Evolutionary conservation across 2,888 invertebrate species (phyloP).

Genomic region (Caenorhabditis sp.): DNA sequence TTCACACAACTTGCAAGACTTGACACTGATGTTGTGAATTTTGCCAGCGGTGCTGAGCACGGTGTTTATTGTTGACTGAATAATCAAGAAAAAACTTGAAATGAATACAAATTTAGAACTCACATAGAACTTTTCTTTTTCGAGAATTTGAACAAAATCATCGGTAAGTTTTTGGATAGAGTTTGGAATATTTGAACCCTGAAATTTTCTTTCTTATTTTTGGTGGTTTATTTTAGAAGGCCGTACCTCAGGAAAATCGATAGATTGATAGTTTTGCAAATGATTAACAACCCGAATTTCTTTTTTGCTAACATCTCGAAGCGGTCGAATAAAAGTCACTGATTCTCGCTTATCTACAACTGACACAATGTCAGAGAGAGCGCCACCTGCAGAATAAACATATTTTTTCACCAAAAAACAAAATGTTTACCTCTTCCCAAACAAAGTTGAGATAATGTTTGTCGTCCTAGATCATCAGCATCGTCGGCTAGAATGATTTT

Average conservation of each 20-base stretch:
- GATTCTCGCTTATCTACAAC: constrained; percentile 45
- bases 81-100: not conserved
- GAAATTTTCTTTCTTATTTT: constrained; percentile 1
- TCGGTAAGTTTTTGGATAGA: constrained; percentile 49
- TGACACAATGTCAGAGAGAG: constrained; percentile 20
- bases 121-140: constrained; percentile 48
- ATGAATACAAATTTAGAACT: not conserved
- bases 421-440: constrained; percentile 49
- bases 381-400: constrained; percentile 15
- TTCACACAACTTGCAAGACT: constrained; percentile 16
- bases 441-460: constrained; percentile 50
- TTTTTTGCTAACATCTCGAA: constrained; percentile 47
- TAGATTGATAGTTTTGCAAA: constrained; percentile 28
- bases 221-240: too few species aligned
- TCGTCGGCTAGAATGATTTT: constrained; percentile 52
- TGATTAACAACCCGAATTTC: constrained; percentile 49
- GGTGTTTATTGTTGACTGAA: constrained; percentile 54
- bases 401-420: not conserved
- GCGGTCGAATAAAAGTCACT: constrained; percentile 52
- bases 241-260: constrained; percentile 24
- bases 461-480: constrained; percentile 47
- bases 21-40: constrained; percentile 28
- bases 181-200: not conserved
- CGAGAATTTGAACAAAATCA: constrained; percentile 40
- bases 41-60: constrained; percentile 53